Evolutionary conservation across 2,113 vertebrate genomes (phyloP).

Genomic region (Phylloscopus trochilus): DNA sequence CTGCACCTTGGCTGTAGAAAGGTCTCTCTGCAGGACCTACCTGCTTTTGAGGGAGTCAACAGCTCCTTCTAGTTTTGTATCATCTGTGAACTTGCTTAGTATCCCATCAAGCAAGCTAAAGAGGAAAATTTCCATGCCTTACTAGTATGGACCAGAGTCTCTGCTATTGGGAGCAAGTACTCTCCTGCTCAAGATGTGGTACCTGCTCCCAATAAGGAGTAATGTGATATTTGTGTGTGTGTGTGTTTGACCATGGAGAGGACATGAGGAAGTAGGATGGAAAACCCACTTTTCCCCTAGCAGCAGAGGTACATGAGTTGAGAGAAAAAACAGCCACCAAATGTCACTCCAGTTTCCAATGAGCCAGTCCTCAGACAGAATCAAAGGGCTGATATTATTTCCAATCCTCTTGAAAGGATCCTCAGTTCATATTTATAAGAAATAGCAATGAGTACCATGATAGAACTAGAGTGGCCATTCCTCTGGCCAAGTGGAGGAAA

Average conservation of each 20-base stretch:
- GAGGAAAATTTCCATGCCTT: not conserved
- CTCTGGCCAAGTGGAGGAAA: not conserved
- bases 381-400: not conserved
- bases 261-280: not conserved
- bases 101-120: not conserved
- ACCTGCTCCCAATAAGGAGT: not conserved
- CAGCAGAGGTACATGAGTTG: accelerated
- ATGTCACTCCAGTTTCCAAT: not conserved
- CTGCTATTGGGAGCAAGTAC: not conserved
- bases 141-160: not conserved
- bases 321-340: not conserved
- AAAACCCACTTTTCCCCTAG: not conserved
- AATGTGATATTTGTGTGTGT: not conserved
- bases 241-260: not conserved
- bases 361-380: not conserved
- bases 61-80: not conserved
- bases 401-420: not conserved
- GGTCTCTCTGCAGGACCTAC: not conserved
- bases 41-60: not conserved
- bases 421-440: not conserved
- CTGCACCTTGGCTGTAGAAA: not conserved
- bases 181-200: too few species aligned
- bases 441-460: not conserved
- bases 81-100: not conserved
- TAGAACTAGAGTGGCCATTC: not conserved